phyloP scores from a whole-genome alignment of 1,140 invertebrate genomes.

The Holotrichia oblita region DNA sequence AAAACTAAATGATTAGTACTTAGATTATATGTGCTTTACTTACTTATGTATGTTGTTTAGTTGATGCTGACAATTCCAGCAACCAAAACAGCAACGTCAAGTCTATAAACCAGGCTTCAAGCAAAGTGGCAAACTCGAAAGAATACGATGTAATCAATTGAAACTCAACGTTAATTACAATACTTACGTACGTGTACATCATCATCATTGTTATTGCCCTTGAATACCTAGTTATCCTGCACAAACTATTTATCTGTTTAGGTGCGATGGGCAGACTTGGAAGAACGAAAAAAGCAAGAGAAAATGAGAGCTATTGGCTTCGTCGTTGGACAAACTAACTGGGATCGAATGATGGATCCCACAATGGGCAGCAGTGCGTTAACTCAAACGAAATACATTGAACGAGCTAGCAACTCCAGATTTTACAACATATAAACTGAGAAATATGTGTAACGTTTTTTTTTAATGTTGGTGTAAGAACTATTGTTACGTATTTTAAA shows the following conservation, averaged over 20 bases:
- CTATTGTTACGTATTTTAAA: not conserved
- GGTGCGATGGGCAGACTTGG: conserved; percentile 98
- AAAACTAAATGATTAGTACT: too few relatives aligned
- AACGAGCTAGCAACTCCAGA: conserved; percentile 58
- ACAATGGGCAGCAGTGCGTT: conserved; percentile 87
- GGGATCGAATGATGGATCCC: conserved; percentile 93
- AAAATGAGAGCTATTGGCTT: conserved; percentile 94
- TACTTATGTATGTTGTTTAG: too few relatives aligned
- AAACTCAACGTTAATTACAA: too few relatives aligned
- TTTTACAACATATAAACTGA: conserved; percentile 31
- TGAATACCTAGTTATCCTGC: not conserved
- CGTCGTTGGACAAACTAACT: conserved; percentile 94
- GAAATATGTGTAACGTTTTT: not conserved
- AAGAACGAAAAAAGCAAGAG: conserved; percentile 88
- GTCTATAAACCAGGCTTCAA: too few relatives aligned
- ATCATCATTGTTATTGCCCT: not conserved
- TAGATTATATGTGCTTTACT: too few relatives aligned
- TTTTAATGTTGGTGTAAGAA: not conserved
- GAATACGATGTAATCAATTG: too few relatives aligned
- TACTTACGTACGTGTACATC: too few relatives aligned
- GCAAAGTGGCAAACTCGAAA: too few relatives aligned
- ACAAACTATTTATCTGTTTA: conserved; percentile 58
- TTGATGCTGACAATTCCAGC: too few relatives aligned
- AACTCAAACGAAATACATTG: conserved; percentile 94
- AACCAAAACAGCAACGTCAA: too few relatives aligned